Base-by-base conservation (phyloP, 1,140 invertebrate species). In the Mactra quadrangularis region DNA sequence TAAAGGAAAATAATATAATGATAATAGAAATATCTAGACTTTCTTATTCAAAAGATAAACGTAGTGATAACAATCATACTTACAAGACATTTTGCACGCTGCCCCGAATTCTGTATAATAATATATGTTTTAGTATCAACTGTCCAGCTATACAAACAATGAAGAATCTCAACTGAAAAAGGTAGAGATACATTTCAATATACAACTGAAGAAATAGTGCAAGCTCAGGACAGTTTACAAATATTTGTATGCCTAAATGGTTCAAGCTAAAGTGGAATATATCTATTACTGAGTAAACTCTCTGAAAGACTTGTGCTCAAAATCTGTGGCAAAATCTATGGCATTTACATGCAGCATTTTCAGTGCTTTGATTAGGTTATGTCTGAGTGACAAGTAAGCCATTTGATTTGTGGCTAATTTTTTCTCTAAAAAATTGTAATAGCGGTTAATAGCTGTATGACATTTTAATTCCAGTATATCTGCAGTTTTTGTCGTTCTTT, bases 131-230 rank as follows among this genome's bases (percentile, higher is more conserved):
- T 77, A 35, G 68, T 41, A 15, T 62, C 79, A 45, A 77, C 41
- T 17, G 57, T 72, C 79, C 84, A 85, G 11, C 55, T 85, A 19
- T 82, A 74, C 22, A 72, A 74, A 52, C 84, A 85, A 25, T 83
- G 66, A 19, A 85, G 75, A 31, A 85, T 78, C 19, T 76, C 81
- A 27, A 77, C 84, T 85, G 72, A 66, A 85, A 85, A 29, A 55
- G 3, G 25, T 9, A n/a, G n/a, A n/a, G n/a, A n/a, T n/a, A n/a
- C n/a, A n/a, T n/a, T n/a, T n/a, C n/a, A n/a, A n/a, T n/a, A n/a
- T n/a, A n/a, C n/a, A n/a, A n/a, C n/a, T n/a, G n/a, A n/a, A n/a
- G n/a, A n/a, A n/a, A n/a, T n/a, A n/a, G n/a, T n/a, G n/a, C n/a
- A n/a, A n/a, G n/a, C n/a, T n/a, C n/a, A n/a, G n/a, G n/a, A n/a